Percentiles rank a stretch among this genome's conserved stretches.
These are phyloP conservation scores for Hyphantria cunea DNA, from an alignment of 1,140 invertebrate genomes.

Conservation along the genomic window DNA sequence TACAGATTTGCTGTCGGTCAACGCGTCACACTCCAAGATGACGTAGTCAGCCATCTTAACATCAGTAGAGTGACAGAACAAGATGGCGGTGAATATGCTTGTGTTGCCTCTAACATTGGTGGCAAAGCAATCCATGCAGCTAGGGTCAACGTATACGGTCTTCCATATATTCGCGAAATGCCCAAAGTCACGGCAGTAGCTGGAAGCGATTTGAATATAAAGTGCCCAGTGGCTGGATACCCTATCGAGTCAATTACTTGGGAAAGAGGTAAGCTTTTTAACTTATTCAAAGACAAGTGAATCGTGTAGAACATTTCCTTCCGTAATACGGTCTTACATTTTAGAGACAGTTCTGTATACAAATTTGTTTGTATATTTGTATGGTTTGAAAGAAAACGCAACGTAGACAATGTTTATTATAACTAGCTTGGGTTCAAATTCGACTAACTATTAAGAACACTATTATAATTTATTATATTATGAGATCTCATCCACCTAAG, in stretches of 20 bases:
- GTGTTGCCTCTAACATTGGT: slow-evolving; percentile 92
- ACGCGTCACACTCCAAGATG: slow-evolving; percentile 94
- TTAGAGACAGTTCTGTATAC: no score
- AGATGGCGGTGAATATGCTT: slow-evolving; percentile 96
- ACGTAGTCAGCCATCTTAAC: slow-evolving; percentile 97
- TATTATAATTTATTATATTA: no score
- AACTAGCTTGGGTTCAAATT: no score
- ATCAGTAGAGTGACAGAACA: slow-evolving; percentile 93
- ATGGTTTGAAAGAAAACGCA: no score
- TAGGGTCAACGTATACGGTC: slow-evolving; percentile 94
- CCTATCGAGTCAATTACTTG: slow-evolving; percentile 94
- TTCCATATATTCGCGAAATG: slow-evolving; percentile 95
- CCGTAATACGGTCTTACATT: no score
- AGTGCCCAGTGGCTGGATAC: slow-evolving; percentile 96
- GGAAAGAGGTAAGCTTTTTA: slow-evolving; percentile 88
- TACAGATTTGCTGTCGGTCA: slow-evolving; percentile 93
- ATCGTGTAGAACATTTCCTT: no score
- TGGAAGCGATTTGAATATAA: slow-evolving; percentile 91
- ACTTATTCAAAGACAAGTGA: slow-evolving; percentile 10
- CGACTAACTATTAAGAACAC: no score
- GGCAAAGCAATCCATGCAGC: slow-evolving; percentile 89
- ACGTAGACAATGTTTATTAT: no score
- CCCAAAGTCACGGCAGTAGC: slow-evolving; percentile 94
- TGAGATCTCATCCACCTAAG: no score
- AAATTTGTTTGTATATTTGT: no score